A percentile compares a stretch with the other conserved stretches of the same genome.
Evolutionary conservation across 2,113 vertebrate species (phyloP).

Genomic region (Aptenodytes forsteri): DNA sequence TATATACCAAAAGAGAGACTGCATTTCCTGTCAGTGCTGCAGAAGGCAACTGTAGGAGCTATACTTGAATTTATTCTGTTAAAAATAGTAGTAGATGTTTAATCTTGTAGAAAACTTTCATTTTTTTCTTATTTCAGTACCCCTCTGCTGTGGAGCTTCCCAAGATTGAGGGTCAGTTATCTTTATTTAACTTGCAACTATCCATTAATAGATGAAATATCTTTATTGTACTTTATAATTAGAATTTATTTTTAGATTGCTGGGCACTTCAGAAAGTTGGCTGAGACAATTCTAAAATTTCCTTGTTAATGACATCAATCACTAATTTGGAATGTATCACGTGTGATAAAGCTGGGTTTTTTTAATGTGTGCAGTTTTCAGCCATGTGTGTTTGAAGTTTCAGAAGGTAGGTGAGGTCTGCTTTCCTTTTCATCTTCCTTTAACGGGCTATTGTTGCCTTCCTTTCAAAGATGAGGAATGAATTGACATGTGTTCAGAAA

Average conservation of each 20-base stretch:
- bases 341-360: background rate
- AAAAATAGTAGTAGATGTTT: background rate
- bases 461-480: background rate
- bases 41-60: background rate
- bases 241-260: background rate
- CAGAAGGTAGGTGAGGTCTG: background rate
- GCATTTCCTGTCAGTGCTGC: background rate
- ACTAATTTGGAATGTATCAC: background rate
- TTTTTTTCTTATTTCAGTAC: constrained; percentile 74
- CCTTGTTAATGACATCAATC: background rate
- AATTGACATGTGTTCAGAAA: background rate
- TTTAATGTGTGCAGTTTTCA: background rate
- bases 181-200: background rate
- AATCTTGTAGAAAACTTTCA: background rate
- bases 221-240: background rate
- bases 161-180: constrained; percentile 83
- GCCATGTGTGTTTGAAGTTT: background rate
- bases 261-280: background rate
- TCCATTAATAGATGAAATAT: background rate
- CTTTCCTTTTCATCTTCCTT: background rate
- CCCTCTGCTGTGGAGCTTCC: constrained; percentile 75
- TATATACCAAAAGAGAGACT: background rate
- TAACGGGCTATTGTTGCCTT: background rate
- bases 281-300: background rate
- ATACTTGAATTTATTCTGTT: background rate